phyloP scores from a whole-genome alignment of 2,797 vertebrate species.

The Syngnathus rostellatus region DNA sequence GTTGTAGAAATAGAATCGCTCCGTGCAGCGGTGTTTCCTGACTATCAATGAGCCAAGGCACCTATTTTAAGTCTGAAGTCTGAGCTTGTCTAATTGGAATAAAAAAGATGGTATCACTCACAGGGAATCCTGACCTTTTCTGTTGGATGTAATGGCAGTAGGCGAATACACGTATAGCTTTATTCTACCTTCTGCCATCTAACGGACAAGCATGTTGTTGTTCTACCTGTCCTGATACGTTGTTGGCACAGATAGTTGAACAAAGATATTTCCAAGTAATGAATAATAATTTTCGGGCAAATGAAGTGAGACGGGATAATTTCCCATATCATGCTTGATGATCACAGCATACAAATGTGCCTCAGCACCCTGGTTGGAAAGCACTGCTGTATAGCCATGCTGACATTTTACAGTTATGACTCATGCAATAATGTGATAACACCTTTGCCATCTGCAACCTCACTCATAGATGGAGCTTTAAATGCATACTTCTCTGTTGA shows the following conservation, averaged over 20 bases:
- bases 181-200: neutral
- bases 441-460: conserved; percentile 1
- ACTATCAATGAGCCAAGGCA: too few species aligned
- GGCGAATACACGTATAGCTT: neutral
- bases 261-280: neutral
- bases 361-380: neutral
- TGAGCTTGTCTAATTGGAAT: too few species aligned
- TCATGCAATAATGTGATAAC: neutral
- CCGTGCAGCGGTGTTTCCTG: too few species aligned
- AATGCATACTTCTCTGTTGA: neutral
- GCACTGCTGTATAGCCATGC: neutral
- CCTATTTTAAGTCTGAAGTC: too few species aligned
- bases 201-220: neutral
- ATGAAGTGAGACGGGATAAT: neutral
- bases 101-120: too few species aligned
- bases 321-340: neutral
- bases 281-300: neutral
- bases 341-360: neutral
- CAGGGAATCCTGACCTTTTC: too few species aligned
- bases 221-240: too few species aligned
- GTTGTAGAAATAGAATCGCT: too few species aligned
- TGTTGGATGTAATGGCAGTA: too few species aligned
- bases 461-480: neutral
- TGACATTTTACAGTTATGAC: neutral
- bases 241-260: neutral